Evolutionary conservation across 1,140 invertebrate genomes (phyloP).

Genomic region (Drosophila sturtevanti): DNA sequence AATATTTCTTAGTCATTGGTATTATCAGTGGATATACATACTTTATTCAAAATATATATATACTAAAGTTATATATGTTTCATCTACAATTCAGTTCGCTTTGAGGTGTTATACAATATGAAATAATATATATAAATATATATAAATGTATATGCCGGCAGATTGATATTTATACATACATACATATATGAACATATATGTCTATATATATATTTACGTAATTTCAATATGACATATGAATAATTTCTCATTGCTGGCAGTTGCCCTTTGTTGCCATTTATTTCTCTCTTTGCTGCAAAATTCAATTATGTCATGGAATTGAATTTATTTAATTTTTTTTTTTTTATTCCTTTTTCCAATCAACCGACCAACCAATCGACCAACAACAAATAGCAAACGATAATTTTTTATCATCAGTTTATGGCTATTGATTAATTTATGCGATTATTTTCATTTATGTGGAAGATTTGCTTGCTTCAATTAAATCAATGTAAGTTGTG

Average conservation of each 20-base stretch:
- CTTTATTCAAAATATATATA: too few relatives aligned
- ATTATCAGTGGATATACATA: too few relatives aligned
- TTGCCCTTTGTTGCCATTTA: slow-evolving; percentile 19
- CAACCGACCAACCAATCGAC: not conserved
- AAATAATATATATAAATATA: too few relatives aligned
- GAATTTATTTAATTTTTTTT: slow-evolving; percentile 11
- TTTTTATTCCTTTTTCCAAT: slow-evolving; percentile 6
- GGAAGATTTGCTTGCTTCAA: slow-evolving; percentile 31
- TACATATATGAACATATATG: not conserved
- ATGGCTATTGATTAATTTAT: slow-evolving; percentile 54
- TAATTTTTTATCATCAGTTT: slow-evolving; percentile 53
- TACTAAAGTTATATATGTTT: not conserved
- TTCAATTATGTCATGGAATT: slow-evolving; percentile 46
- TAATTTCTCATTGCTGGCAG: slow-evolving; percentile 41
- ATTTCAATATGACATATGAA: slow-evolving; percentile 23
- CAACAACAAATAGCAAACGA: slow-evolving; percentile 3
- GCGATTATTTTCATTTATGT: slow-evolving; percentile 39
- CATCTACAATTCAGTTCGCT: not conserved
- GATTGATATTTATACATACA: not conserved
- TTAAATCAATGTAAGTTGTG: not conserved
- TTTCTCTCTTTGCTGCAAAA: slow-evolving; percentile 7
- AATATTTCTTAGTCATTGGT: too few relatives aligned
- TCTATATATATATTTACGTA: not conserved
- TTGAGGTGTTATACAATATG: not conserved
- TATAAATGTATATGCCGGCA: too few relatives aligned